Evolutionary conservation across 2,113 vertebrate genomes (phyloP).

Genomic region (Bungarus multicinctus): DNA sequence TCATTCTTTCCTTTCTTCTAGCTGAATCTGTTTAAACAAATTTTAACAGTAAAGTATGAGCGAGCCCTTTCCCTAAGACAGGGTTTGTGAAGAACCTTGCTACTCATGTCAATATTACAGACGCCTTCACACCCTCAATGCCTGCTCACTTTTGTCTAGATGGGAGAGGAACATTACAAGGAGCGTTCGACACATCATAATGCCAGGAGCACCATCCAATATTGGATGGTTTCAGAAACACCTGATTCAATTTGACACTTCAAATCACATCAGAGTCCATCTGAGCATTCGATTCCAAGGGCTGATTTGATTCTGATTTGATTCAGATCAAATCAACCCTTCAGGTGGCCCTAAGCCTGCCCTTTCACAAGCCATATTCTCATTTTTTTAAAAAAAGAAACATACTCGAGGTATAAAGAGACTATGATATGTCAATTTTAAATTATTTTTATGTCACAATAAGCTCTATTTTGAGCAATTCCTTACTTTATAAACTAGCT

Average conservation of each 20-base stretch:
- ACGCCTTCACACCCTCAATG: not conserved
- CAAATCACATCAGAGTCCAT: not conserved
- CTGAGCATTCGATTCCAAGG: not conserved
- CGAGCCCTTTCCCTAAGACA: not conserved
- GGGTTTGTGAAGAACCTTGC: not conserved
- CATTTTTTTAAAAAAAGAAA: not conserved
- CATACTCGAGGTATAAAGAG: not conserved
- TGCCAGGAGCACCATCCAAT: not conserved
- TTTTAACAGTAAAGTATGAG: not conserved
- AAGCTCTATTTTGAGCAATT: not conserved
- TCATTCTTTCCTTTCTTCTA: too few species aligned
- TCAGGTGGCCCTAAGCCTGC: not conserved
- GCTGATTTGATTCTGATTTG: not conserved
- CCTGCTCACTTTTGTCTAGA: not conserved
- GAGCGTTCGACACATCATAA: not conserved
- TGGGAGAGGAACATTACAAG: not conserved
- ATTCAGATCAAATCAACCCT: not conserved
- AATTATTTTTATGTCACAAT: not conserved
- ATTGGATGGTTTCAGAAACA: not conserved
- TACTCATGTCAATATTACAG: not conserved
- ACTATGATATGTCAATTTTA: not conserved
- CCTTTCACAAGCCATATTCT: not conserved
- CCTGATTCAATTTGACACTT: not conserved
- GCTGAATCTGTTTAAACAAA: not conserved
- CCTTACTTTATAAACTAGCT: not conserved